phyloP scores from a whole-genome alignment of 2,113 vertebrate genomes.

The Triplophysa dalaica region DNA sequence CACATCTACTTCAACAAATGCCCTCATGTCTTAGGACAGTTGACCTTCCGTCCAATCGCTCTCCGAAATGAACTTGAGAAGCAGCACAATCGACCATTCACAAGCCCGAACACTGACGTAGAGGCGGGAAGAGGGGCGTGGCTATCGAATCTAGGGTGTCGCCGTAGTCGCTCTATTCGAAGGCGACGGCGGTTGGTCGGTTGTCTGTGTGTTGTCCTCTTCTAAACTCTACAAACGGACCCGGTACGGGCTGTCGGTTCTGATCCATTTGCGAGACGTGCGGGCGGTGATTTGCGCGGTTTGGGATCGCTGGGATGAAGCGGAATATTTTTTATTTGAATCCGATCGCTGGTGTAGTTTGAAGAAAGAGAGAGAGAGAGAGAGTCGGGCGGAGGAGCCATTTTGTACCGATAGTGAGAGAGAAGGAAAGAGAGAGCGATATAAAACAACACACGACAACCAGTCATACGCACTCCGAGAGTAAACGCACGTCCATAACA shows the following conservation, averaged over 20 bases:
- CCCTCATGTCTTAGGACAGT: conserved; percentile 49
- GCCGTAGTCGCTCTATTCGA: conserved; percentile 76
- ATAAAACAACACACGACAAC: conserved; percentile 60
- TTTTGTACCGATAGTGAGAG: conserved; percentile 82
- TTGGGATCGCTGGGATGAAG: conserved; percentile 70
- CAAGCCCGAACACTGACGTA: conserved; percentile 27
- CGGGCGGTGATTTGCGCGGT: not conserved
- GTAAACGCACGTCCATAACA: not conserved
- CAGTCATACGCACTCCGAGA: not conserved
- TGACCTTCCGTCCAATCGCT: conserved; percentile 58
- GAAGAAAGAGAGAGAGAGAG: conserved; percentile 77
- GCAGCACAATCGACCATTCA: conserved; percentile 55
- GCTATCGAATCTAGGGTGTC: conserved; percentile 68
- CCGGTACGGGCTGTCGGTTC: not conserved
- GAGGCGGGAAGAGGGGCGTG: conserved; percentile 65
- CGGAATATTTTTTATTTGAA: conserved; percentile 72
- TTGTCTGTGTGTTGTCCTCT: conserved; percentile 68
- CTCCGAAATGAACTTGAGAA: not conserved
- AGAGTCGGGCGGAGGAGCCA: conserved; percentile 75
- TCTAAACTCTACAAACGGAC: conserved; percentile 20
- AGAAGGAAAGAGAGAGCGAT: conserved; percentile 63
- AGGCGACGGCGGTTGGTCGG: conserved; percentile 81
- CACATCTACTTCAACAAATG: conserved; percentile 50
- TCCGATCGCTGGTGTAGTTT: conserved; percentile 74
- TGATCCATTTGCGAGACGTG: too few relatives aligned